A percentile compares a stretch with the other conserved stretches of the same genome.
Evolutionary conservation across 2,888 invertebrate species (phyloP).

Genomic region (Dasypogon diadema): DNA sequence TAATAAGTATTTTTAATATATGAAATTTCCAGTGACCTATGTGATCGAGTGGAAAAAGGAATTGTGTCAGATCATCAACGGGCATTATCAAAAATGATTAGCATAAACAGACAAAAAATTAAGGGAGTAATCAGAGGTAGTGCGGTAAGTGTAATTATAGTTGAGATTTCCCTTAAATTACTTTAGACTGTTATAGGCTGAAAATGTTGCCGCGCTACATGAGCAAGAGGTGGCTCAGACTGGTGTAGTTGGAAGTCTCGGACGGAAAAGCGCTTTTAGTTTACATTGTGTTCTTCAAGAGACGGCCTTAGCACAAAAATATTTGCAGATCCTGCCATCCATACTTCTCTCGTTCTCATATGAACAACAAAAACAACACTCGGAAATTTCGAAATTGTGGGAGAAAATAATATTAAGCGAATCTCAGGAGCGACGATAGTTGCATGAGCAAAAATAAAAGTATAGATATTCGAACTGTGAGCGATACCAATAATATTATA

Average conservation of each 20-base stretch:
- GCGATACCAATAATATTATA: too few species aligned
- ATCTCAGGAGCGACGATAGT: conserved; percentile 53
- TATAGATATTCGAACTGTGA: neutral
- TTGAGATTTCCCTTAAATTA: neutral
- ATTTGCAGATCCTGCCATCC: conserved; percentile 73
- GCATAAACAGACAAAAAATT: conserved; percentile 74
- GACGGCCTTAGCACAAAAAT: conserved; percentile 73
- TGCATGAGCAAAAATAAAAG: too few species aligned
- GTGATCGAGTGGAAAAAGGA: conserved; percentile 74
- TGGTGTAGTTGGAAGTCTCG: conserved; percentile 73
- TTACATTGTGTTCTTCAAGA: conserved; percentile 75
- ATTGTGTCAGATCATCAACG: conserved; percentile 74
- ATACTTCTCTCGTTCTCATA: conserved; percentile 72
- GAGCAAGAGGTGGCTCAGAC: conserved; percentile 75
- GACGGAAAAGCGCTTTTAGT: conserved; percentile 73
- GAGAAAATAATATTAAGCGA: conserved; percentile 58
- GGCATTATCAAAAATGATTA: conserved; percentile 73
- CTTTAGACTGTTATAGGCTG: conserved; percentile 67
- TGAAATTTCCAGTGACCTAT: conserved; percentile 67
- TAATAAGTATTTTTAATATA: neutral
- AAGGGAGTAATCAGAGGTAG: conserved; percentile 74
- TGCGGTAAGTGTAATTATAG: conserved; percentile 68
- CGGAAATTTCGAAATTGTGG: conserved; percentile 57
- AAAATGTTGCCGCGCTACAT: conserved; percentile 74
- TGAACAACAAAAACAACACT: conserved; percentile 59